These are phyloP conservation scores for Scaptomyza polygonia DNA, from an alignment of 2,888 invertebrate species.

Conservation along the genomic window DNA sequence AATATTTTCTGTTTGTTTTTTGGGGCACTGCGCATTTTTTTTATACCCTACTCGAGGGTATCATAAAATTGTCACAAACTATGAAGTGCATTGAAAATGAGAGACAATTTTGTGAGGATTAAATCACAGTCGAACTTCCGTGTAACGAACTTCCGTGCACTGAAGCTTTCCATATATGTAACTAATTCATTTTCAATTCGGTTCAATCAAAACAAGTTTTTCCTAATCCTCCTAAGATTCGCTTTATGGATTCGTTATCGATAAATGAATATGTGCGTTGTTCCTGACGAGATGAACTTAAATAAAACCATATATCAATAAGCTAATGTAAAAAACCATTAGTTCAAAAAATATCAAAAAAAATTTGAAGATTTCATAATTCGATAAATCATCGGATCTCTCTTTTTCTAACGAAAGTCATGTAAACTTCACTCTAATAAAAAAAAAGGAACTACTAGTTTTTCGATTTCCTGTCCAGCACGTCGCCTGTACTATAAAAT, in stretches of 20 bases:
- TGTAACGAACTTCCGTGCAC: no score
- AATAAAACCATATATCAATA: no score
- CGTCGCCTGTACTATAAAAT: constrained; percentile 56
- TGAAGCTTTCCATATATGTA: no score
- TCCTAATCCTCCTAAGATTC: no score
- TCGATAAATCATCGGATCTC: background rate
- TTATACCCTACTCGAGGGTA: background rate
- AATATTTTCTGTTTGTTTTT: background rate
- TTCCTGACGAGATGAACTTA: no score
- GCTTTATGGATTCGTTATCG: no score
- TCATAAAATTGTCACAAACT: constrained; percentile 4
- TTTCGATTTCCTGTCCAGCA: constrained; percentile 37
- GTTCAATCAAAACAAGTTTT: no score
- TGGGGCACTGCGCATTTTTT: background rate
- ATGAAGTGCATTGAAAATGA: background rate
- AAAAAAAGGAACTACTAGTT: background rate
- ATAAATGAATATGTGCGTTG: no score
- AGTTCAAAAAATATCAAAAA: background rate
- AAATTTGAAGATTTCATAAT: background rate
- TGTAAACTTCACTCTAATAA: background rate
- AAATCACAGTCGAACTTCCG: no score
- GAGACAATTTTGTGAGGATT: no score
- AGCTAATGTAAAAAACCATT: no score
- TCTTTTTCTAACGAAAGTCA: background rate
- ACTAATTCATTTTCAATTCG: no score